These are phyloP conservation scores for Erythrolamprus reginae DNA, from an alignment of 2,113 vertebrate species.

Conservation along the genomic window DNA sequence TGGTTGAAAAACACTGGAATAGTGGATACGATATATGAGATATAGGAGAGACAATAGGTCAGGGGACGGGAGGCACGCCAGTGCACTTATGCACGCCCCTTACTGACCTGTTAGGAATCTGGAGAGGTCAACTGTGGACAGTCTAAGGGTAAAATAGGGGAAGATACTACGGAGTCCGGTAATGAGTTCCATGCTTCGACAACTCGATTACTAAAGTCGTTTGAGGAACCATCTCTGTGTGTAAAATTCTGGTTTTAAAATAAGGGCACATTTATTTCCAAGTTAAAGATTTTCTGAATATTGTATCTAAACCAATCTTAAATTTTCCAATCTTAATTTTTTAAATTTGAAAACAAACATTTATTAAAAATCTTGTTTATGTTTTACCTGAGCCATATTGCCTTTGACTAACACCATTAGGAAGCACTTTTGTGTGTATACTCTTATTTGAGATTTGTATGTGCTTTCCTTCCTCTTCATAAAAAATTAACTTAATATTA, in stretches of 20 bases:
- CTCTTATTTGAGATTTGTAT: not conserved
- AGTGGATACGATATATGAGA: too few species aligned
- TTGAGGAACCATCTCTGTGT: not conserved
- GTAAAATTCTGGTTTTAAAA: not conserved
- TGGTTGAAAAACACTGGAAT: too few species aligned
- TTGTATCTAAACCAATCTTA: not conserved
- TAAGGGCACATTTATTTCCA: not conserved
- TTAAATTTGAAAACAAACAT: conserved; percentile 56
- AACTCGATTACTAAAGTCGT: too few species aligned
- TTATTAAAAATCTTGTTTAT: conserved; percentile 39
- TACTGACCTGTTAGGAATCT: too few species aligned
- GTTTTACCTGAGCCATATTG: not conserved
- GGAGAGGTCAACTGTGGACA: too few species aligned
- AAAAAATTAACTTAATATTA: not conserved
- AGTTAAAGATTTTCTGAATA: not conserved
- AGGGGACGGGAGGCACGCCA: too few species aligned
- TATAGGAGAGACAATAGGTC: too few species aligned
- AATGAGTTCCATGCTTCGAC: too few species aligned
- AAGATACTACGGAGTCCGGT: too few species aligned
- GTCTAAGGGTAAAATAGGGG: too few species aligned
- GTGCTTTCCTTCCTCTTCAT: not conserved
- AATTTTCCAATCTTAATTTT: too few species aligned
- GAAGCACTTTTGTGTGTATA: not conserved
- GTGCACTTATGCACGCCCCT: too few species aligned
- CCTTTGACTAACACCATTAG: not conserved